Evolutionary conservation across 2,888 invertebrate genomes (phyloP).

Genomic region (Dorcus parallelipipedus): DNA sequence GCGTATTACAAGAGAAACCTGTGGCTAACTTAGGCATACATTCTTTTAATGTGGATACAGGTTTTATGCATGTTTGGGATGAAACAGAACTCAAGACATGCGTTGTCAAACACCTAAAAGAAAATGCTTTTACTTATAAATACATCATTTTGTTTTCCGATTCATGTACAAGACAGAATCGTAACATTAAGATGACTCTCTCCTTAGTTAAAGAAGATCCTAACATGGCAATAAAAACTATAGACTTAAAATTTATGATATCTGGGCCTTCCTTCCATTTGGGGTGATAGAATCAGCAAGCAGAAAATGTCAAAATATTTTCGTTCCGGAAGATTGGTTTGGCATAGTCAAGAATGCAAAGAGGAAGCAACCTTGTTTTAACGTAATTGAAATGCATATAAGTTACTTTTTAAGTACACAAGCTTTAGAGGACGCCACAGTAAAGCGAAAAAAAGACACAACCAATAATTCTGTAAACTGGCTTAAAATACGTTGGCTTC

Average conservation of each 20-base stretch:
- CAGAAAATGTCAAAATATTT: not conserved
- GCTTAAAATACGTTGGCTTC: conserved; percentile 1
- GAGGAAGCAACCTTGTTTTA: not conserved
- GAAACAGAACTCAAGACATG: conserved; percentile 24
- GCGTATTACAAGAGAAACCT: no score
- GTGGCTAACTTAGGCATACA: not conserved
- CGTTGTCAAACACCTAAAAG: conserved; percentile 10
- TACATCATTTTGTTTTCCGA: not conserved
- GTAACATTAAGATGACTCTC: not conserved
- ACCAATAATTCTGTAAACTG: not conserved
- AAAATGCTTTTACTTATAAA: conserved; percentile 4
- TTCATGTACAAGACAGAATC: conserved; percentile 3
- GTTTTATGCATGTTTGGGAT: conserved; percentile 25
- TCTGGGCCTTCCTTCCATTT: conserved; percentile 2
- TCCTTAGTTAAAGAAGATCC: not conserved
- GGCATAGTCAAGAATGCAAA: not conserved
- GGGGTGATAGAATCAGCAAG: not conserved
- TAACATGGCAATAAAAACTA: not conserved
- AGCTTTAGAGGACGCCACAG: not conserved
- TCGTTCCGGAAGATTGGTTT: conserved; percentile 1
- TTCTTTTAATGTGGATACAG: conserved; percentile 14
- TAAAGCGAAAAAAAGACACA: conserved; percentile 1
- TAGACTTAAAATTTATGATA: not conserved
- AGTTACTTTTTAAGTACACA: not conserved
- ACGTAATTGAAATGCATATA: conserved; percentile 3